These are phyloP conservation scores for Allobates femoralis DNA, from an alignment of 2,797 vertebrate genomes.

Conservation along the genomic window DNA sequence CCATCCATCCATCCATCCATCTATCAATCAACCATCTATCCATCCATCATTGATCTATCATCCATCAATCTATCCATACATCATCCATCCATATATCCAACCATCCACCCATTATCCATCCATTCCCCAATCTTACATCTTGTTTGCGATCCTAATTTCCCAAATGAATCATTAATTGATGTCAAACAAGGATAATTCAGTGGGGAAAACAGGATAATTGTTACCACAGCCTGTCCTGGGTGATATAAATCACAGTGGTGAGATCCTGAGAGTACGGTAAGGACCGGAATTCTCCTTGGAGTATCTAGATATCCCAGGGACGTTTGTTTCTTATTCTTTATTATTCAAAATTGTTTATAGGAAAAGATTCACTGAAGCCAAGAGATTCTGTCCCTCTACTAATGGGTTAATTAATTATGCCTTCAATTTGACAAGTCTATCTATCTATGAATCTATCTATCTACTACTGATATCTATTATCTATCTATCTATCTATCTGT, in stretches of 20 bases:
- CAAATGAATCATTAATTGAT: not conserved
- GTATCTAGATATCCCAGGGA: not conserved
- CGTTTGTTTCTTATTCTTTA: not conserved
- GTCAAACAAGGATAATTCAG: constrained; percentile 8
- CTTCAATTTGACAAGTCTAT: not conserved
- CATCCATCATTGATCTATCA: too few species aligned
- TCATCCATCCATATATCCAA: too few species aligned
- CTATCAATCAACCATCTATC: too few species aligned
- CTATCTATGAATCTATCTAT: not conserved
- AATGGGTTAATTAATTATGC: not conserved
- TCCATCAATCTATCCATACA: too few species aligned
- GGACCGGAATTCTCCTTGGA: not conserved
- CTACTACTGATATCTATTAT: not conserved
- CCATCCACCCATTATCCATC: too few species aligned
- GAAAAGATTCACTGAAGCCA: not conserved
- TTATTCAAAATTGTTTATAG: not conserved
- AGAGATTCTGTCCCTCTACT: not conserved
- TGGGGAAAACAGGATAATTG: not conserved
- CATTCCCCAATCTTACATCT: not conserved
- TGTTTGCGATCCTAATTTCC: constrained; percentile 1
- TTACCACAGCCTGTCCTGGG: not conserved
- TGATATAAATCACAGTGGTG: not conserved
- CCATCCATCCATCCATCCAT: too few species aligned
- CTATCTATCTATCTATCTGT: too few species aligned
- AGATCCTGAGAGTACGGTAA: not conserved